Conservation (phyloP, 92 coral and sea anemone species). For the Heteractis magnifica region DNA sequence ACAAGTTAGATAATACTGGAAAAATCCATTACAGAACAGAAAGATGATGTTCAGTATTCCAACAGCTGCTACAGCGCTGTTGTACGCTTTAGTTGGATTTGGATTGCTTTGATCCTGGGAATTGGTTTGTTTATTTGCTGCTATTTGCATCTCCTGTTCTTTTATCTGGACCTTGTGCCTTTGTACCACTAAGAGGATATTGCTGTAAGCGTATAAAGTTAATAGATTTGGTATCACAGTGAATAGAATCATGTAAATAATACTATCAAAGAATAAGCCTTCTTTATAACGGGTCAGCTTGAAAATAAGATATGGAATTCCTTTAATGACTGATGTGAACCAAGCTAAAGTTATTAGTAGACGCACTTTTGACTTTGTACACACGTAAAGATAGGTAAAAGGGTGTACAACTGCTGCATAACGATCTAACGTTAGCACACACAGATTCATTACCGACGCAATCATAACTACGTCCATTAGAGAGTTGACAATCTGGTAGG, state of each 20-base stretch:
- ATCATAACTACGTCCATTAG: constrained; percentile 43
- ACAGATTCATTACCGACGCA: constrained; percentile 30
- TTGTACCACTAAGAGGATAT: constrained; percentile 21
- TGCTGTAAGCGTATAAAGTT: constrained; percentile 26
- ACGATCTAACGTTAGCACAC: constrained; percentile 32
- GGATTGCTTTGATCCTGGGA: not conserved
- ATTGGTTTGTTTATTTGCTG: not conserved
- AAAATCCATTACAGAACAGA: constrained; percentile 28
- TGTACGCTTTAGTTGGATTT: not conserved
- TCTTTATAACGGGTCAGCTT: constrained; percentile 7
- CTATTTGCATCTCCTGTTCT: constrained; percentile 37
- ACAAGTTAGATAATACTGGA: constrained; percentile 42
- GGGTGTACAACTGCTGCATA: constrained; percentile 42
- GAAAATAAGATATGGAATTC: constrained; percentile 30
- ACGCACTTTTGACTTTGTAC: constrained; percentile 1
- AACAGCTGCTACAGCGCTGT: constrained; percentile 24
- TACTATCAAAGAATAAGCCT: constrained; percentile 25
- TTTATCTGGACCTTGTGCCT: constrained; percentile 23
- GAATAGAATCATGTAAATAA: constrained; percentile 25
- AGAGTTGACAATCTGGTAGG: constrained; percentile 1
- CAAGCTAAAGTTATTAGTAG: constrained; percentile 12
- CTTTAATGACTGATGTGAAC: constrained; percentile 23
- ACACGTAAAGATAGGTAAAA: constrained; percentile 16
- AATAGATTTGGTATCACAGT: constrained; percentile 32
- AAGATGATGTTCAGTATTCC: constrained; percentile 38